Evolutionary conservation across 1,140 invertebrate genomes (phyloP), one percentile per base, ranked within the genome.

Genomic region (Temnothorax curvispinosus): DNA sequence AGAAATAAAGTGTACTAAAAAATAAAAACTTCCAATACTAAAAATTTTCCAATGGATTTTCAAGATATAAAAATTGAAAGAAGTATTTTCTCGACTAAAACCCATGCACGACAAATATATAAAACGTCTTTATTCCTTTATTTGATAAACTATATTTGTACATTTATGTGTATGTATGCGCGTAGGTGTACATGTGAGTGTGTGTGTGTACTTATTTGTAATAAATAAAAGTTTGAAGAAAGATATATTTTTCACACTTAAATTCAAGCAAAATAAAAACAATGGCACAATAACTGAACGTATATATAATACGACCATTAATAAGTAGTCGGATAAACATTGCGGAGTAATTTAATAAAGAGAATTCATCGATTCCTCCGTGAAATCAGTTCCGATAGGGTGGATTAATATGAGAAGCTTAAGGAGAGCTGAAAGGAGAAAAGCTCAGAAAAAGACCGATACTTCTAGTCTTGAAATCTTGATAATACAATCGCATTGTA

Each of bases 401-500:
- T 41, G 41, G 75, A 85, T 85, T 85, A 85, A 85, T 85, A 78
- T 64, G 60, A 65, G 64, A n/a, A 78, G 60, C 72, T 85, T 56
- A 78, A 76, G 38, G 35, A 27, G n/a, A 58, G 56, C 27, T 76
- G 72, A 77, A 62, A 85, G 69, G 52, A 82, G 50, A 58, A 78
- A 38, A 74, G 35, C 21, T 41, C 21, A 65, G 56, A 9, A 44
- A 76, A 67, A 75, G 56, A 75, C 80, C 65, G 78, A 81, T 87
- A 87, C 85, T 84, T 60, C 21, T 72, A 82, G 78, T 74, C 67
- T 87, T 56, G 50, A 72, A 84, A 87, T 90, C 89, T 90, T 90
- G 86, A 90, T 88, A 90, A 90, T 84, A 86, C 76, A 84, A 90
- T 90, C 76, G 89, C 89, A 75, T 90, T 76, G 86, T 88, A 88